A percentile compares a stretch with the other conserved stretches of the same genome.
Conservation (phyloP, 92 coral and sea anemone genomes). For the Meandrina meandrites region DNA sequence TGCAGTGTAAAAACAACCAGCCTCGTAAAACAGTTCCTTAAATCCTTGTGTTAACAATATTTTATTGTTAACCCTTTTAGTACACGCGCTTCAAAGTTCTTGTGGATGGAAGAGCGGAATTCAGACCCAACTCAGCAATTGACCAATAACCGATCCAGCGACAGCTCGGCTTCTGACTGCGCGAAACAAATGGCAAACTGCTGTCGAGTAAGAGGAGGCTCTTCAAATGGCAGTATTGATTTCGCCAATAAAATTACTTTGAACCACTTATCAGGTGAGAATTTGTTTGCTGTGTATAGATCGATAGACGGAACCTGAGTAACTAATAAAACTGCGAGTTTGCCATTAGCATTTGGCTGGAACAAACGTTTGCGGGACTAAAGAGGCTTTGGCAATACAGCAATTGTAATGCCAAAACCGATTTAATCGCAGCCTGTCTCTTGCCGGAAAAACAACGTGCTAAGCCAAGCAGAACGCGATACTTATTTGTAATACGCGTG, state of each 20-base stretch:
- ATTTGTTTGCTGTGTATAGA: not conserved
- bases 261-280: slow-evolving; percentile 70
- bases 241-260: slow-evolving; percentile 76
- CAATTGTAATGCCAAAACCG: too few species aligned
- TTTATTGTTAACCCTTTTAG: slow-evolving; percentile 25
- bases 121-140: slow-evolving; percentile 52
- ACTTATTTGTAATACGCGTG: not conserved
- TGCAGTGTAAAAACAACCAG: not conserved
- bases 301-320: not conserved
- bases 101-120: slow-evolving; percentile 82
- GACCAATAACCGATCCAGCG: slow-evolving; percentile 80
- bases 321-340: not conserved
- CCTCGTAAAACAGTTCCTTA: not conserved
- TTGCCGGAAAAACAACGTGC: not conserved
- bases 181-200: slow-evolving; percentile 69
- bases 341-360: not conserved
- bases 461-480: not conserved
- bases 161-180: slow-evolving; percentile 68
- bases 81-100: slow-evolving; percentile 64
- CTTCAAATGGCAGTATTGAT: slow-evolving; percentile 65
- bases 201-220: slow-evolving; percentile 71
- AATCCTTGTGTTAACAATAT: not conserved
- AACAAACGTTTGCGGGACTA: not conserved
- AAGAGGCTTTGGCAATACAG: too few species aligned
- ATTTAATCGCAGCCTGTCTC: too few species aligned